Base-by-base conservation (phyloP, 2,888 invertebrate genomes). In the Rotaria sp. region DNA sequence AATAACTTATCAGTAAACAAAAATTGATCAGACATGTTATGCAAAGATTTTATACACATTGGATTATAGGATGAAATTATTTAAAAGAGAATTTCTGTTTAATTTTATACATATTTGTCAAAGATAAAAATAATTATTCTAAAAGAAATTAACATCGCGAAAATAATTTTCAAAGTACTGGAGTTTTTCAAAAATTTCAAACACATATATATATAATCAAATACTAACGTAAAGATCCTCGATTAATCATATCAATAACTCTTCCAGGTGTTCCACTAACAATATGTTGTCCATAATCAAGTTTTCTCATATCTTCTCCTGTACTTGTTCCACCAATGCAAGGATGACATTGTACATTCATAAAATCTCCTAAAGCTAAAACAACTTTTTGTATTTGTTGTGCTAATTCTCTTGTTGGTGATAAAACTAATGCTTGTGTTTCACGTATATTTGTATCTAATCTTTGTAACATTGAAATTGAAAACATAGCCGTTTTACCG, bases 281-380 rank as follows among this genome's bases (percentile, higher is more conserved):
- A 87, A 99, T 96, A 93, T 99, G 98, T 90, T 98, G 98, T 15
- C 99, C 99, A 92, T 97, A 98, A 92, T 99, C 98, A 87, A 99
- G 92, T 91, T 98, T 99, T 85, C 98, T 94, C 87, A 98, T 97
- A 90, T 99, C 99, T 92, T 99, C 98, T 7, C 97, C 97, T 85
- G 99, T 93, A 92, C 97, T 98, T 18, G 98, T 99, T 50, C 98
- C 99, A 88, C 99, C 99, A 91, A 99, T 98, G 91, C 99, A 99
- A 18, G 97, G 95, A 92, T 98, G 98, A 90, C 98, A 98, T 90
- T 97, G 97, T 0, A 98, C 97, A 91, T 95, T 98, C 97, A 99
- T 97, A 91, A 96, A 97, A 92, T 98, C 98, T 11, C 96, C 96
- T 88, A 97, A 92, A 2, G 96, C 96, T 80, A 98, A 93, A 88